Percentiles rank a stretch among this genome's conserved stretches.
These are phyloP conservation scores for Hydractinia echinata DNA, from an alignment of 30 jellyfish, hydroid and myxozoan species.

Conservation along the genomic window DNA sequence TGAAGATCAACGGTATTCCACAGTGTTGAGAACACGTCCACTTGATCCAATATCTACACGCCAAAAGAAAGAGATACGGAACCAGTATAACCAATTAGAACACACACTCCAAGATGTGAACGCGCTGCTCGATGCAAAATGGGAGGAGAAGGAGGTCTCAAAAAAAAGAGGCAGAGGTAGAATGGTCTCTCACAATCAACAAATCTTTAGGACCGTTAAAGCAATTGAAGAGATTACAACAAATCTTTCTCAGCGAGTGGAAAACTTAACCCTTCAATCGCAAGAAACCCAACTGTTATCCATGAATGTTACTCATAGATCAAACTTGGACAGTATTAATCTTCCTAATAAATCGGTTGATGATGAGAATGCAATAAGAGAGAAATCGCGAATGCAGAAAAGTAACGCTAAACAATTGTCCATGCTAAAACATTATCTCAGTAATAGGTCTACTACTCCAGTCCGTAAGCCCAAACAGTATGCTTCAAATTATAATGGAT, in stretches of 20 bases:
- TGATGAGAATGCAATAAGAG: not conserved
- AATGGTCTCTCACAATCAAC: constrained; percentile 28
- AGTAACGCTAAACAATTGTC: constrained; percentile 20
- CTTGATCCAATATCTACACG: constrained; percentile 70
- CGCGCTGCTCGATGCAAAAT: constrained; percentile 59
- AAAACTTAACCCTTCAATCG: constrained; percentile 41
- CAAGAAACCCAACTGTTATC: constrained; percentile 38
- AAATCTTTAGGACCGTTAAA: constrained; percentile 54
- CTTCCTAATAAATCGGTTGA: not conserved
- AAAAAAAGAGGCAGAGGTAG: constrained; percentile 12
- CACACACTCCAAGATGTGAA: constrained; percentile 48
- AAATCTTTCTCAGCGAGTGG: constrained; percentile 48
- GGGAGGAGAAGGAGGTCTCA: constrained; percentile 48
- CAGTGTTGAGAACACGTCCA: constrained; percentile 45
- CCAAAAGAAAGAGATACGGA: constrained; percentile 62
- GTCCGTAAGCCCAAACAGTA: constrained; percentile 38
- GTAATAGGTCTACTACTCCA: constrained; percentile 55
- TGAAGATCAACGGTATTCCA: constrained; percentile 25
- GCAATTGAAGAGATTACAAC: constrained; percentile 66
- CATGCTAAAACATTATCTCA: constrained; percentile 44
- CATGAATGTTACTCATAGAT: constrained; percentile 5
- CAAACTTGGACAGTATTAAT: not conserved
- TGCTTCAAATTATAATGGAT: constrained; percentile 22
- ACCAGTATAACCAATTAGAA: constrained; percentile 50
- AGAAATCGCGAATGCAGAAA: not conserved